Conservation (phyloP, 2,113 vertebrate species). For the Ictidomys tridecemlineatus region DNA sequence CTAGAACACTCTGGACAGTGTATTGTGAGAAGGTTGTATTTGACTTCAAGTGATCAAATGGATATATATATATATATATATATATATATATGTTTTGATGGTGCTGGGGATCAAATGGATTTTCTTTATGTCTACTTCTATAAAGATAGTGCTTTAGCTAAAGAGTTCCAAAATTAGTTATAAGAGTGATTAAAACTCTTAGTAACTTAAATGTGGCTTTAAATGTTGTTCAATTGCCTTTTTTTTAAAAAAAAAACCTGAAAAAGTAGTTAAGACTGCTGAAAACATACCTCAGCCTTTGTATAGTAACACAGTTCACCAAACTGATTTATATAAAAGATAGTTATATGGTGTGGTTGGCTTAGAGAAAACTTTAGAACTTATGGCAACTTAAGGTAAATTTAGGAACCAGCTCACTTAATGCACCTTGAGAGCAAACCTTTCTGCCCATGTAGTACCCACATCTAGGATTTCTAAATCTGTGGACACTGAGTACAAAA, state of each 20-base stretch:
- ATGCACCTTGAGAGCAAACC: background rate
- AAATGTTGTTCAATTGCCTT: background rate
- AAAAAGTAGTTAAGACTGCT: background rate
- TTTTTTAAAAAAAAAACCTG: background rate
- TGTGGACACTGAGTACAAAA: background rate
- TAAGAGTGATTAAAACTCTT: background rate
- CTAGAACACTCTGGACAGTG: background rate
- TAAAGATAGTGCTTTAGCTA: background rate
- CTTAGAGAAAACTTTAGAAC: slow-evolving; percentile 33
- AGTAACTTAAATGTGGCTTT: background rate
- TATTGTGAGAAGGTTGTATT: background rate
- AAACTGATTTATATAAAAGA: background rate
- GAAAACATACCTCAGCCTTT: background rate
- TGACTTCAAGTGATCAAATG: background rate
- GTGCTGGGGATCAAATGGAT: background rate
- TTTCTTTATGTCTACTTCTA: slow-evolving; percentile 11
- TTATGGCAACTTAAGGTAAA: background rate
- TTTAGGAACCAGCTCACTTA: background rate
- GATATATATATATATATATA: background rate
- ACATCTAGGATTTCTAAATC: background rate
- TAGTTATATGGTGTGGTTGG: background rate
- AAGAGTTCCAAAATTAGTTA: slow-evolving; percentile 2
- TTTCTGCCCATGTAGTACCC: background rate
- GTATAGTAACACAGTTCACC: background rate
- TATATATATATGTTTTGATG: too few relatives aligned